These are phyloP conservation scores for Panurus biarmicus DNA, from an alignment of 2,113 vertebrate species.

Conservation along the genomic window DNA sequence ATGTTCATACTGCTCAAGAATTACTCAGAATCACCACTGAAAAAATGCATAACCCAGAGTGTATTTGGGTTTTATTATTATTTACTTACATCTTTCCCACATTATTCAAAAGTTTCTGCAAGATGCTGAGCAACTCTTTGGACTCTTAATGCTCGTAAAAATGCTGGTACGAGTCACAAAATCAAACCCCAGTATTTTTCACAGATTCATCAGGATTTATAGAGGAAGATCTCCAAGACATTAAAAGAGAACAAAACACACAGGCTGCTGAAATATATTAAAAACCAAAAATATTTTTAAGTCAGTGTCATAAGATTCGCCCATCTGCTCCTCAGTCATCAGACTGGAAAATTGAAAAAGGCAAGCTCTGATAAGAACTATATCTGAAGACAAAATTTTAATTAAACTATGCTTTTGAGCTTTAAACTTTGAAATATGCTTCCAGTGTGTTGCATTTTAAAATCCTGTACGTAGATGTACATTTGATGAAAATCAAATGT, in stretches of 20 bases:
- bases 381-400: conserved; percentile 27
- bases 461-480: not conserved
- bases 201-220: not conserved
- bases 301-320: not conserved
- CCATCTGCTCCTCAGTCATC: not conserved
- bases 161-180: not conserved
- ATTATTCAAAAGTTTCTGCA: not conserved
- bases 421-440: conserved; percentile 47
- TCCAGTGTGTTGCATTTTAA: conserved; percentile 11
- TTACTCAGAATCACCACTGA: not conserved
- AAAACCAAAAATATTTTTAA: not conserved
- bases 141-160: not conserved
- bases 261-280: not conserved
- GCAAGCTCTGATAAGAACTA: conserved; percentile 42
- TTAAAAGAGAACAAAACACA: not conserved
- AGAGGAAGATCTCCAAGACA: not conserved
- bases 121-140: not conserved
- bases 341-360: conserved; percentile 63
- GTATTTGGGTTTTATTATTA: not conserved
- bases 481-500: not conserved
- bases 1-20: not conserved
- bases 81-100: not conserved
- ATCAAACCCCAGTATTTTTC: not conserved
- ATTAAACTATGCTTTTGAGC: conserved; percentile 41
- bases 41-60: not conserved